These are phyloP conservation scores for Schizopygopsis malacanthus DNA, from an alignment of 2,797 vertebrate genomes.

Conservation along the genomic window DNA sequence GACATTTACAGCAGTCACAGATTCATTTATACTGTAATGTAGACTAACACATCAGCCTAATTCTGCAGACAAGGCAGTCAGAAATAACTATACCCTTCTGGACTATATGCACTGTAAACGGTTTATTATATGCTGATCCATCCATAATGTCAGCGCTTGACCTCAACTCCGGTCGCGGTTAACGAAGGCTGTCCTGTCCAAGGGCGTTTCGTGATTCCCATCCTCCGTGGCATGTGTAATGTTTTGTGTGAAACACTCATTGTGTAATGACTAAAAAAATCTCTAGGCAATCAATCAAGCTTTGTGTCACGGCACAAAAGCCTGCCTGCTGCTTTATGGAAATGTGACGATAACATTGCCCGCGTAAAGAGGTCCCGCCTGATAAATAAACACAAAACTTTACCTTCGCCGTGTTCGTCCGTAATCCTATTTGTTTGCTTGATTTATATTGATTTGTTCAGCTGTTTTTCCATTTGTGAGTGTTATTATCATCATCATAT, in stretches of 20 bases:
- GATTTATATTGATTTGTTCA: conserved; percentile 54
- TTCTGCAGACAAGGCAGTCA: not conserved
- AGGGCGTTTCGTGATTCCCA: conserved; percentile 72
- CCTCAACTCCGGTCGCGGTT: conserved; percentile 62
- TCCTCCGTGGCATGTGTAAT: conserved; percentile 69
- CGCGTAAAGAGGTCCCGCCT: conserved; percentile 59
- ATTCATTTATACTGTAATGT: conserved; percentile 1
- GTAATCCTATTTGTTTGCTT: conserved; percentile 33
- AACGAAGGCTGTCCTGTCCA: conserved; percentile 58
- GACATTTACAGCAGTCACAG: conserved; percentile 1
- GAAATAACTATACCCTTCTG: not conserved
- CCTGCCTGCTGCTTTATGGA: conserved; percentile 75
- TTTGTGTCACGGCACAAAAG: conserved; percentile 77
- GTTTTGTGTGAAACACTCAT: conserved; percentile 68
- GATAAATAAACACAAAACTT: conserved; percentile 66
- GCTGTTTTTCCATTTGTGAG: conserved; percentile 19
- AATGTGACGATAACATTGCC: conserved; percentile 72
- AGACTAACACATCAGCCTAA: not conserved
- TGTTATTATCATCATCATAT: conserved; percentile 36
- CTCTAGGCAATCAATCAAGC: conserved; percentile 81
- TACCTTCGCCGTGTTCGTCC: conserved; percentile 24
- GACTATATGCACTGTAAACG: not conserved
- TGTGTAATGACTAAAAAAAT: conserved; percentile 72
- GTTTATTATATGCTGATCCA: conserved; percentile 35
- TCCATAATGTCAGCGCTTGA: conserved; percentile 44